Evolutionary conservation across 2,888 invertebrate genomes (phyloP), one percentile per base, ranked within the genome.

Genomic region (Melieria omissa): DNA sequence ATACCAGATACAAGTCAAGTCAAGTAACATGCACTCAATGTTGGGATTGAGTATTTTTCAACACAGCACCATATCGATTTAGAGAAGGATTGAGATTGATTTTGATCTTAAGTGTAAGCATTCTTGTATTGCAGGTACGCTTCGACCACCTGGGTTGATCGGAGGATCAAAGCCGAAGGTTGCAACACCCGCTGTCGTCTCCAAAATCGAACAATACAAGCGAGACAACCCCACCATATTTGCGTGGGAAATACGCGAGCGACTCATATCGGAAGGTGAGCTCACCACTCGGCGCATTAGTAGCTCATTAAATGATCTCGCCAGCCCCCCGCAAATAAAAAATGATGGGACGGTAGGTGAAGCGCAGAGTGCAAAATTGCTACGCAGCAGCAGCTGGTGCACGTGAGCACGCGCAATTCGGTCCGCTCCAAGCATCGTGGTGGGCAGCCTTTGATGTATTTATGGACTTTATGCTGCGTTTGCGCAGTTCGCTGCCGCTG

Each of bases 161-260:
- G 96, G 97, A 71, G 97, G 98, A 77, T 97, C 96, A 87, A 98
- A 98, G 88, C 97, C 97, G 5, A 98, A 98, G 89, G 98, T 98
- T 73, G 98, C 98, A 71, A 98, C 98, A 46, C 98, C 98, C 41
- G 94, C 95, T 12, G 98, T 98, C 66, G 98, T 98, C 74, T 94
- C 96, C 76, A 98, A 98, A 90, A 98, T 98, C 84, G 98, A 98
- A 88, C 96, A 97, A 88, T 98, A 98, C 91, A 98, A 98, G 89
- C 89, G 97, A 80, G 98, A 98, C 87, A 98, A 98, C 88, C 98
- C 98, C 4, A 98, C 98, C 74, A 98, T 98, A 84, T 99, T 98
- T 87, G 98, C 98, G 62, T 99, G 98, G 98, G 98, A 99, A 90
- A 98, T 98, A 79, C 90, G 98, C 72, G 98, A 99, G 88, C 91